These are phyloP conservation scores for Synergus laeviventris DNA, from an alignment of 2,888 invertebrate species.

Conservation along the genomic window DNA sequence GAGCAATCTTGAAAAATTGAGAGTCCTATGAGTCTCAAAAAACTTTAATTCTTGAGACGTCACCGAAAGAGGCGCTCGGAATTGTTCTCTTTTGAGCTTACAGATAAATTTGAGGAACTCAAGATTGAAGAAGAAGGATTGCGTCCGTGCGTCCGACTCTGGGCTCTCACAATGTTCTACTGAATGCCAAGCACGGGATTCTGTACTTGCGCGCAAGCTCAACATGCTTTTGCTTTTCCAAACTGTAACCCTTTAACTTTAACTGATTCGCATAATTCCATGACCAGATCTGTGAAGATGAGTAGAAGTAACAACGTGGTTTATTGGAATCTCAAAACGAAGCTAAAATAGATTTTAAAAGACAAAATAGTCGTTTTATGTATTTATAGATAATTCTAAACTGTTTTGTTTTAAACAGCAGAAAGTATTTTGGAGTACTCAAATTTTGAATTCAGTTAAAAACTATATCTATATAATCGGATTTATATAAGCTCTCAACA, in stretches of 20 bases:
- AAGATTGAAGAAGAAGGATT: slow-evolving; percentile 37
- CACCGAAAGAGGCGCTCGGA: background rate
- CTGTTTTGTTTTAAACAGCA: background rate
- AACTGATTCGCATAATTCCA: slow-evolving; percentile 12
- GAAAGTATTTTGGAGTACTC: too few species aligned
- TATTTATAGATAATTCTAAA: background rate
- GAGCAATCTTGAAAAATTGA: slow-evolving; percentile 46
- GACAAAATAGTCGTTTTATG: background rate
- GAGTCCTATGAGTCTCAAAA: background rate
- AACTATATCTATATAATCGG: too few species aligned
- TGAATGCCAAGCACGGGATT: slow-evolving; percentile 62
- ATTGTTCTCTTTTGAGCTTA: background rate
- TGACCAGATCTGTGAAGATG: background rate
- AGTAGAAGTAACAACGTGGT: background rate
- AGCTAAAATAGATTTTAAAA: background rate
- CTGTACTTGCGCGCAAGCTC: slow-evolving; percentile 62
- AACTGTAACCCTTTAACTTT: slow-evolving; percentile 27
- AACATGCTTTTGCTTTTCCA: slow-evolving; percentile 44
- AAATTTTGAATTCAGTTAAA: too few species aligned
- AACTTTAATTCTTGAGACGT: slow-evolving; percentile 1
- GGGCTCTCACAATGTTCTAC: slow-evolving; percentile 55
- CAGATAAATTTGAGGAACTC: slow-evolving; percentile 16
- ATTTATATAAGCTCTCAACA: too few species aligned
- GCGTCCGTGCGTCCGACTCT: slow-evolving; percentile 53
- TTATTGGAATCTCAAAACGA: background rate